Base-by-base conservation (phyloP, 2,888 invertebrate genomes). In the Chloroclysta siterata region DNA sequence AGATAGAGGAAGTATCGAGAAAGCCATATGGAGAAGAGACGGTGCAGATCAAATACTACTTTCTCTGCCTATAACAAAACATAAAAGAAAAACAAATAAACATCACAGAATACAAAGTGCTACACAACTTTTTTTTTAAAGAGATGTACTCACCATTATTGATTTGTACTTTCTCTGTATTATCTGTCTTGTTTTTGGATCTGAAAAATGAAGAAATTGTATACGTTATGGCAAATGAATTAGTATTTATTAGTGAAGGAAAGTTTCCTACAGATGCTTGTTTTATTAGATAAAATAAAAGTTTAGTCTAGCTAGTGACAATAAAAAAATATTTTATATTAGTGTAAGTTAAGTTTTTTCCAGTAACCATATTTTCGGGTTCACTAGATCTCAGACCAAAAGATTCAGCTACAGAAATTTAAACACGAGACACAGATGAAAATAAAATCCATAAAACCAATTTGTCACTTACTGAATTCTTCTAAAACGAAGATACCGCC, bases 401-500 rank as follows among this genome's bases (percentile, higher is more conserved):
- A 41, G 13, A 22, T 22, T 22, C 22, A 22, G 3, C 22, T 22
- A 22, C 22, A 22, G 3, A 22, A 22, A 22, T 3, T 22, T 1
- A 22, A 22, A 22, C 22, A 3, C 22, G 22, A 22, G 22, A 22
- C 22, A 22, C 22, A 22, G 22, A 22, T 22, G 22, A 22, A 41
- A 41, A 11, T 13, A 41, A 41, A 41, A 41, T 41, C n/a, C 22
- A 22, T 3, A 13, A 55, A 53, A 29, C 10, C 3, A 11, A 17
- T 11, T 17, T 11, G 17, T 5, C 13, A 97, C 99, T 98, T 95
- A 99, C 99, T 99, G 94, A 97, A 99, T 96, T 99, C 99, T 94
- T 99, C 99, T 90, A 99, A 95, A 85, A 99, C 97, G 95, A 99
- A 99, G 92, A 99, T 97, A 89, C 98, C 99, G 88, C 99, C 99